Evolutionary conservation across 1,140 invertebrate species (phyloP).

Genomic region (Sitodiplosis mosellana): DNA sequence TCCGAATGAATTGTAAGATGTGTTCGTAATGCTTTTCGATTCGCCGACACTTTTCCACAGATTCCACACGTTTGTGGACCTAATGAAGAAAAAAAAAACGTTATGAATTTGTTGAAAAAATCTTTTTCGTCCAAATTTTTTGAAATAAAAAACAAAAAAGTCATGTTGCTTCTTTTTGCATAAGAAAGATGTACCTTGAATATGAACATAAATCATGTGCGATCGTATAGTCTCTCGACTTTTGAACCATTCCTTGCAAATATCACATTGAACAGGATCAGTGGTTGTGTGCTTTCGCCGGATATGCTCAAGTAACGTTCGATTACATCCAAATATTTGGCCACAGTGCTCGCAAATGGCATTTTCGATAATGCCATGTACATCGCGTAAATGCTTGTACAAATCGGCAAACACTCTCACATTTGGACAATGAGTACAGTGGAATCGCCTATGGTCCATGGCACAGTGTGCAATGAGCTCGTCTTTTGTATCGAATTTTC

Average conservation of each 20-base stretch:
- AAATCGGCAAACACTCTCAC: neutral
- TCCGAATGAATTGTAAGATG: neutral
- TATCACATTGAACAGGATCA: neutral
- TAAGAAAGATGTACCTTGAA: too few relatives aligned
- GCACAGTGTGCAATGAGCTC: neutral
- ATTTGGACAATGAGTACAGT: neutral
- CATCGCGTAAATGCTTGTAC: neutral
- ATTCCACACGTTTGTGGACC: neutral
- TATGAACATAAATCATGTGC: neutral
- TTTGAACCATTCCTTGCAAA: neutral
- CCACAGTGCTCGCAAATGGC: neutral
- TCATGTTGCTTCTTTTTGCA: too few relatives aligned
- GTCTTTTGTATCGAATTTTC: neutral
- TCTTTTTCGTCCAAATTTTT: too few relatives aligned
- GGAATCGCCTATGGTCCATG: neutral
- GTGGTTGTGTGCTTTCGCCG: neutral
- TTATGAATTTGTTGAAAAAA: too few relatives aligned
- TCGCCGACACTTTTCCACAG: neutral
- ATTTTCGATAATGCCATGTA: neutral
- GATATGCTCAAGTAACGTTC: neutral
- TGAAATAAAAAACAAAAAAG: too few relatives aligned
- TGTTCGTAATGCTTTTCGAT: neutral
- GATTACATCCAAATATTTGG: neutral
- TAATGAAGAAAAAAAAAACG: too few relatives aligned
- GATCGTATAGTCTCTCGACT: neutral